Percentiles rank a stretch among this genome's conserved stretches.
Evolutionary conservation across 2,888 invertebrate species (phyloP).

Genomic region (Ligdia adustata): DNA sequence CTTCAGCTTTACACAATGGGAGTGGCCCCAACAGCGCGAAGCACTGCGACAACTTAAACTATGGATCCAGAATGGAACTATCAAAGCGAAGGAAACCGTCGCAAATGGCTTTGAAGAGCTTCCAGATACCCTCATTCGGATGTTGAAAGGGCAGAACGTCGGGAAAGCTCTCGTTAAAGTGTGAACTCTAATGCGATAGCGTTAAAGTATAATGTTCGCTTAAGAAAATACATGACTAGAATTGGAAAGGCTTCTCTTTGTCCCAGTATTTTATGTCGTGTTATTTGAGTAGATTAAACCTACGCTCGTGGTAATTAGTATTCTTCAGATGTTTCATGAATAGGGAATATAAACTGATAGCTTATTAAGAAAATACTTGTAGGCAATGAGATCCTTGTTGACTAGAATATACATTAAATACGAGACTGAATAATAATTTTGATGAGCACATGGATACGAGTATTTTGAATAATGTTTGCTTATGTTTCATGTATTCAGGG

Average conservation of each 20-base stretch:
- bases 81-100: slow-evolving; percentile 52
- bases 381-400: too few relatives aligned
- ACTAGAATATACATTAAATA: too few relatives aligned
- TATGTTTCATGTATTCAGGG: too few relatives aligned
- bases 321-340: not conserved
- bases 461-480: too few relatives aligned
- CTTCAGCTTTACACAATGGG: slow-evolving; percentile 56
- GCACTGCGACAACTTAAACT: slow-evolving; percentile 45
- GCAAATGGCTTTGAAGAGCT: slow-evolving; percentile 52
- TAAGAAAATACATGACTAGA: slow-evolving; percentile 12
- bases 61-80: slow-evolving; percentile 48
- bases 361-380: not conserved
- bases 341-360: not conserved
- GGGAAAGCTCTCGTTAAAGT: slow-evolving; percentile 53
- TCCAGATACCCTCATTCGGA: slow-evolving; percentile 45
- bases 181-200: slow-evolving; percentile 34
- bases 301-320: not conserved
- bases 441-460: too few relatives aligned
- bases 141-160: slow-evolving; percentile 46
- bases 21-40: slow-evolving; percentile 40
- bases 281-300: slow-evolving; percentile 13
- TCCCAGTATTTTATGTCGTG: slow-evolving; percentile 20
- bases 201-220: slow-evolving; percentile 25
- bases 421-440: too few relatives aligned
- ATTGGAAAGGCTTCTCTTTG: slow-evolving; percentile 30